These are phyloP conservation scores for Mobula birostris DNA, from an alignment of 2,113 vertebrate genomes.

Conservation along the genomic window DNA sequence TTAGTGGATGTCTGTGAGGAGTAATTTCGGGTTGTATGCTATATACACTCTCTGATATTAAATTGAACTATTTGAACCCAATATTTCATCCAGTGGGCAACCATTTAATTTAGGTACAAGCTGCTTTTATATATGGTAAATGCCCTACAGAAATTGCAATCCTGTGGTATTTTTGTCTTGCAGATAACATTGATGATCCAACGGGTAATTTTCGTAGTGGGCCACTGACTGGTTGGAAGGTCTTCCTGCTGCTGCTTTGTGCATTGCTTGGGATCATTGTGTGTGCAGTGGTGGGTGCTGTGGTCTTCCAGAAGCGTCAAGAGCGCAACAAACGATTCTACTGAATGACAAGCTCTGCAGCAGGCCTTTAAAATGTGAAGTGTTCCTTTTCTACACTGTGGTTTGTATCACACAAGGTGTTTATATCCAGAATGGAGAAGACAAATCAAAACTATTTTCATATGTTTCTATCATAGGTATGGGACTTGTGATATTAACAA, in stretches of 20 bases:
- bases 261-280: slow-evolving; percentile 89
- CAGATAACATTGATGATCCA: slow-evolving; percentile 92
- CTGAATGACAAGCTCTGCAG: slow-evolving; percentile 47
- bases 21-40: too few relatives aligned
- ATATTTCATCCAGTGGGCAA: too few relatives aligned
- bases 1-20: too few relatives aligned
- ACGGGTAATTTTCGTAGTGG: slow-evolving; percentile 90
- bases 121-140: background rate
- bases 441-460: slow-evolving; percentile 34
- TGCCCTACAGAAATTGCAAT: background rate
- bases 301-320: slow-evolving; percentile 97
- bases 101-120: background rate
- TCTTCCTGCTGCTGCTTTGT: slow-evolving; percentile 88
- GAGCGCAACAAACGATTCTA: slow-evolving; percentile 97
- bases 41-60: too few relatives aligned
- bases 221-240: slow-evolving; percentile 90
- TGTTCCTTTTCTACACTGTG: slow-evolving; percentile 22
- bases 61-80: too few relatives aligned
- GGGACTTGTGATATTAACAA: background rate
- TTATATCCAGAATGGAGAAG: slow-evolving; percentile 13
- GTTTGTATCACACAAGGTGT: slow-evolving; percentile 31
- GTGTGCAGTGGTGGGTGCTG: slow-evolving; percentile 87
- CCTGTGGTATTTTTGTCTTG: background rate
- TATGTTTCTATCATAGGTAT: slow-evolving; percentile 29
- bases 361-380: background rate